Percentiles rank a stretch among this genome's conserved stretches.
Evolutionary conservation across 2,797 vertebrate species (phyloP).

Genomic region (Helarctos malayanus): DNA sequence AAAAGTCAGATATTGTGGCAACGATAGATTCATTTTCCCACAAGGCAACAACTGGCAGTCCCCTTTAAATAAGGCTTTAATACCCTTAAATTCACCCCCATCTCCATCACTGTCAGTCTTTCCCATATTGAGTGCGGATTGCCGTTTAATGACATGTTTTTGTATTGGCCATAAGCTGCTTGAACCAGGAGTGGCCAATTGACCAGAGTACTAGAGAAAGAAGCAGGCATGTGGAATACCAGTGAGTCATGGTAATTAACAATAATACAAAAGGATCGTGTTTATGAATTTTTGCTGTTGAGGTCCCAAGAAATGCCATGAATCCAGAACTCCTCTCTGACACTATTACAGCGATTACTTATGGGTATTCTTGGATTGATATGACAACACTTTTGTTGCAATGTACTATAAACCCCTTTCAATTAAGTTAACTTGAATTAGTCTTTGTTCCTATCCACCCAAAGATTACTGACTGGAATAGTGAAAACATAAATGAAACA

Average conservation of each 20-base stretch:
- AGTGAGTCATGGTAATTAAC: not conserved
- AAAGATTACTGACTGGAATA: not conserved
- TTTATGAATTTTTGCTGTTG: not conserved
- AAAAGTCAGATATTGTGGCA: conserved; percentile 5
- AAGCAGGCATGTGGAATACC: not conserved
- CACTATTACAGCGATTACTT: not conserved
- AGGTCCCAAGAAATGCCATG: not conserved
- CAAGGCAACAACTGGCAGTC: not conserved
- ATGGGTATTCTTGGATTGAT: not conserved
- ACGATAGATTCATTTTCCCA: not conserved
- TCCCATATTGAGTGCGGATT: not conserved
- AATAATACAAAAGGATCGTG: not conserved
- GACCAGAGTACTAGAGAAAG: not conserved
- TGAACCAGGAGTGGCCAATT: not conserved
- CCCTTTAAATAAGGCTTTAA: not conserved
- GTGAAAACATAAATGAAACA: not conserved
- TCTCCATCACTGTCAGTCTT: not conserved
- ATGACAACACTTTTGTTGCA: not conserved
- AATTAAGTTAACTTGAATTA: conserved; percentile 25
- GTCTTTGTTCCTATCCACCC: conserved; percentile 20
- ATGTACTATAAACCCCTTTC: not conserved
- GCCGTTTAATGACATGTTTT: not conserved
- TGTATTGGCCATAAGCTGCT: not conserved
- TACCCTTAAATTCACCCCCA: not conserved
- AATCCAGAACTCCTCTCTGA: not conserved